A percentile compares a stretch with the other conserved stretches of the same genome.
Evolutionary conservation across 2,888 invertebrate species (phyloP).

Genomic region (Leptinotarsa rubiginosa): DNA sequence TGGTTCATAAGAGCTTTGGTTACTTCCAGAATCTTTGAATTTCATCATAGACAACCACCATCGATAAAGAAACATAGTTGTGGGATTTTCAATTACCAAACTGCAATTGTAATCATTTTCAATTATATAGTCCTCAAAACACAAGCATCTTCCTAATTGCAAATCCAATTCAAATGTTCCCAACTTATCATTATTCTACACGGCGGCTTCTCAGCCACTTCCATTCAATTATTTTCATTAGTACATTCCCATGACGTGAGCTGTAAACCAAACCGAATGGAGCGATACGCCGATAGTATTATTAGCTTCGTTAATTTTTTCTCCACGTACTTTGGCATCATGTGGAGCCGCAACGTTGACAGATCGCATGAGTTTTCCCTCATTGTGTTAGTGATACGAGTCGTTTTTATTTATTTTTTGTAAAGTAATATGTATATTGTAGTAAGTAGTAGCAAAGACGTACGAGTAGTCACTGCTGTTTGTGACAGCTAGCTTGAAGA

Average conservation of each 20-base stretch:
- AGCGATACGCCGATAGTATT: constrained; percentile 26
- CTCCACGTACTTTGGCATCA: constrained; percentile 21
- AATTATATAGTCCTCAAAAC: neutral
- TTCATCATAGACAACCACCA: too few relatives aligned
- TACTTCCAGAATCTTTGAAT: too few relatives aligned
- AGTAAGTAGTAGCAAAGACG: too few relatives aligned
- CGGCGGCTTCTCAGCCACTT: constrained; percentile 31
- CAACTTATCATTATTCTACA: constrained; percentile 5
- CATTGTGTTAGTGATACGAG: neutral
- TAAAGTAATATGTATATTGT: too few relatives aligned
- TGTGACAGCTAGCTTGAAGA: too few relatives aligned
- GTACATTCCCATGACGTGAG: constrained; percentile 44
- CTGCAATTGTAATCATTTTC: too few relatives aligned
- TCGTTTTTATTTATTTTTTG: too few relatives aligned
- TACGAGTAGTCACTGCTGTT: too few relatives aligned
- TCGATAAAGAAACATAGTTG: too few relatives aligned
- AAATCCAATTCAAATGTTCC: constrained; percentile 7
- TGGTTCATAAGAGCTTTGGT: too few relatives aligned
- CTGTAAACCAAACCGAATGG: constrained; percentile 37
- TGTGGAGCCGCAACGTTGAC: constrained; percentile 5
- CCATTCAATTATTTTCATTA: constrained; percentile 43
- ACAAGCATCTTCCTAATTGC: neutral
- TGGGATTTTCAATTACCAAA: too few relatives aligned
- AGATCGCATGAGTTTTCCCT: neutral
- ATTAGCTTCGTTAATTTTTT: constrained; percentile 21